phyloP scores from a whole-genome alignment of 2,113 vertebrate species.

The Cyanistes caeruleus region DNA sequence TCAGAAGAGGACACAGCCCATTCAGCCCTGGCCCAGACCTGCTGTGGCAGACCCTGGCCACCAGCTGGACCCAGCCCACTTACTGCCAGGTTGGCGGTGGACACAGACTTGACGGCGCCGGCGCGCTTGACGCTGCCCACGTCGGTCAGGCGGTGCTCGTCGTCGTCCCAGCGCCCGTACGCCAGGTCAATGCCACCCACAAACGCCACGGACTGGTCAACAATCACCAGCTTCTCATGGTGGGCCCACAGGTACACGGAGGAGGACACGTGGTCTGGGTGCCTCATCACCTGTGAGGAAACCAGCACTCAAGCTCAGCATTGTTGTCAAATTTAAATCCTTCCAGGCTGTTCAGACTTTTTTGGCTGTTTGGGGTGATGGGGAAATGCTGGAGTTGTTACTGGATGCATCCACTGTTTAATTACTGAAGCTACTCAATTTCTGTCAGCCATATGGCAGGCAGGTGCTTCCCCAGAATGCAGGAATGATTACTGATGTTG shows the following conservation, averaged over 20 bases:
- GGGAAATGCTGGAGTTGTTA: background rate
- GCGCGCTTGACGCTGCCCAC: slow-evolving; percentile 90
- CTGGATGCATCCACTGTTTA: background rate
- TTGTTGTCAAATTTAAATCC: fast-evolving
- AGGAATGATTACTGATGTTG: background rate
- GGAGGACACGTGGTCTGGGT: slow-evolving; percentile 94
- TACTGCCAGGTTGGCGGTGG: slow-evolving; percentile 32
- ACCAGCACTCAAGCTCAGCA: background rate
- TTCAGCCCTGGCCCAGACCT: background rate
- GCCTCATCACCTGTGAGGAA: slow-evolving; percentile 89
- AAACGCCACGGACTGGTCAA: slow-evolving; percentile 94
- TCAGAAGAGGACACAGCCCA: fast-evolving
- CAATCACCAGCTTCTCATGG: slow-evolving; percentile 91
- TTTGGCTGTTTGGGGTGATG: background rate
- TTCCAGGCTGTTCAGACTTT: background rate
- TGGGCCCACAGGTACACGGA: slow-evolving; percentile 95
- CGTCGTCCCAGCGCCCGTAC: slow-evolving; percentile 94
- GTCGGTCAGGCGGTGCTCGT: slow-evolving; percentile 90
- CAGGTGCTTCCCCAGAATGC: background rate
- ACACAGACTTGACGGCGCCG: slow-evolving; percentile 27
- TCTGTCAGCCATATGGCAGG: background rate
- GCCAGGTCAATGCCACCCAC: slow-evolving; percentile 95
- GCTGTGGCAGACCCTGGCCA: fast-evolving
- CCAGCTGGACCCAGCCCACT: background rate
- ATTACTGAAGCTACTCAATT: background rate